Base-by-base conservation (phyloP, 2,888 invertebrate species). In the Steinernema carpocapsae region DNA sequence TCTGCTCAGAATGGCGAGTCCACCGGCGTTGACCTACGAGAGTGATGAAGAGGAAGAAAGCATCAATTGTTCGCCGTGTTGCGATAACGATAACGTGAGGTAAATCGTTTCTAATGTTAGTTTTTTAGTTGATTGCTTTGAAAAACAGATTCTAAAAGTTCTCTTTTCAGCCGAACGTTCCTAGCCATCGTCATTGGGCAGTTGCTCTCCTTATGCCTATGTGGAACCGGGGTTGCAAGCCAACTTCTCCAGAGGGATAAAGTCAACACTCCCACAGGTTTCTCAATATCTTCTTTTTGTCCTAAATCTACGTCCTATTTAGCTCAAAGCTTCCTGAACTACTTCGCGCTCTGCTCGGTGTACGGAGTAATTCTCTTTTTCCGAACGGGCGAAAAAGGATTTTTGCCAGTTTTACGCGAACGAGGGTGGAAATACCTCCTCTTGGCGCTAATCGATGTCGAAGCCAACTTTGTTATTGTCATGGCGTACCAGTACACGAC, bases 271-370 rank as follows among this genome's bases (percentile, higher is more conserved):
- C 93, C 93, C 10, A 93, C 93, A 80, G 91, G 91, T 91, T 85
- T 86, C 71, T 71, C 24, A 6, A 37, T 37, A 3, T 3, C 37
- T 37, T n/a, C n/a, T n/a, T n/a, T 42, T 22, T 77, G 24, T 32
- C n/a, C 59, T 45, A 71, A 72, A 71, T 26, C 56, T 51, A 12
- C 29, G 7, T 42, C 24, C 6, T 48, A 87, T 88, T 76, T 88
- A 91, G 93, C 92, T 70, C 94, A 94, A 89, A 92, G 92, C 80
- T 91, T 94, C 84, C 91, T 93, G 71, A 93, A 93, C 85, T 94
- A 94, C 88, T 90, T 92, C 80, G 90, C 92, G 79, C 90, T 94
- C 81, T 92, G 92, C 85, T 89, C 93, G 82, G 91, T 93, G 77
- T 94, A 93, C 87, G 92, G 92, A 64, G 92, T 93, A 74, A 91